A percentile compares a stretch with the other conserved stretches of the same genome.
These are phyloP conservation scores for rat (Rattus norvegicus) DNA, from an alignment of 2,113 vertebrate genomes.

Conservation along the genomic window DNA sequence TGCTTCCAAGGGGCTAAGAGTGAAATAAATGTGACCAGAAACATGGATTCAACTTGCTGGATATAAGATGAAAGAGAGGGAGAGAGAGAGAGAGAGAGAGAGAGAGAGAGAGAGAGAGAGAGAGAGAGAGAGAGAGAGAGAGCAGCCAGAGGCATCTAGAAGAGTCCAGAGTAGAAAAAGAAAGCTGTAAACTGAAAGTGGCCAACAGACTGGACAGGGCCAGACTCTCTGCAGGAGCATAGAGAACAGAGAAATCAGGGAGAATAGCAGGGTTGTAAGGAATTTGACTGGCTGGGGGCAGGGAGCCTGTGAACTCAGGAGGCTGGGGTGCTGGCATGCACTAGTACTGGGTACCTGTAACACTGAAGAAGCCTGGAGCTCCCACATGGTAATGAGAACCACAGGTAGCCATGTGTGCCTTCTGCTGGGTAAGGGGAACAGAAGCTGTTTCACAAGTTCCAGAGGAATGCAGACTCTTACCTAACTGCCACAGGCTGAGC, in stretches of 20 bases:
- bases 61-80: neutral
- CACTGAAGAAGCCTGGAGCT: neutral
- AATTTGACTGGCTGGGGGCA: no score
- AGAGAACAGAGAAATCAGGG: neutral
- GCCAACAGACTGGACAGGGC: neutral
- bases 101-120: neutral
- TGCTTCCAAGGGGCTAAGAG: neutral
- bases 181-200: neutral
- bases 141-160: neutral
- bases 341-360: neutral
- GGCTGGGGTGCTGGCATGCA: neutral
- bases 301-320: neutral
- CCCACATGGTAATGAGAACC: neutral
- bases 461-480: neutral
- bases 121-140: neutral
- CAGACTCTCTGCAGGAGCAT: neutral
- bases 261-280: neutral
- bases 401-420: neutral
- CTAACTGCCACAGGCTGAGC: neutral
- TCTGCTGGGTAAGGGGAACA: neutral
- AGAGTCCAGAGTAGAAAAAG: neutral
- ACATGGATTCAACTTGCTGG: no score
- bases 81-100: neutral
- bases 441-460: neutral
- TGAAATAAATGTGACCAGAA: neutral